Evolutionary conservation across 2,888 invertebrate genomes (phyloP).

Genomic region (Physocephala rufipes): DNA sequence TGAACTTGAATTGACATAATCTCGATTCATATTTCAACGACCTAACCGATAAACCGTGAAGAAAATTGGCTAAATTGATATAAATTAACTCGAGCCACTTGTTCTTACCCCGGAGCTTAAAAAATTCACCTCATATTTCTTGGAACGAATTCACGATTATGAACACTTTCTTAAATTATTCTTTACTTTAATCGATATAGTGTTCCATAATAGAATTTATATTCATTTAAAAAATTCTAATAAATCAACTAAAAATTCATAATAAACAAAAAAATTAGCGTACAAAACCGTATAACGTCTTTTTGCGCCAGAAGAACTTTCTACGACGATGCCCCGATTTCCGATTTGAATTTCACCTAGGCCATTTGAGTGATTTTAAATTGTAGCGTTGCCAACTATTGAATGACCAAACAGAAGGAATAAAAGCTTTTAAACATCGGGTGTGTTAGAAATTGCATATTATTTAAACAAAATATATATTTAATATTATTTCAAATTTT

Average conservation of each 20-base stretch:
- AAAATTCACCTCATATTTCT: not conserved
- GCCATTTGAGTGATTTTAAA: constrained; percentile 19
- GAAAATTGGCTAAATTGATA: too few relatives aligned
- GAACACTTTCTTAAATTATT: not conserved
- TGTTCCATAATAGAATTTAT: not conserved
- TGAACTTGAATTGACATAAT: not conserved
- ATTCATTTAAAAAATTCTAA: constrained; percentile 8
- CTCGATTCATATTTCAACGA: not conserved
- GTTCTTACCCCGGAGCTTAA: too few relatives aligned
- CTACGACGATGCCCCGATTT: constrained; percentile 14
- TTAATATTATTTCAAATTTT: not conserved
- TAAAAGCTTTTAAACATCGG: not conserved
- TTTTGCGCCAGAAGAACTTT: constrained; percentile 9
- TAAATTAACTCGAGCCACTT: too few relatives aligned
- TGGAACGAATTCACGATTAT: not conserved
- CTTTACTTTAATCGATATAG: not conserved
- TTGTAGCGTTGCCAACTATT: constrained; percentile 13
- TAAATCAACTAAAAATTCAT: not conserved
- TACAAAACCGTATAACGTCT: constrained; percentile 12
- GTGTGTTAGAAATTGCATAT: not conserved
- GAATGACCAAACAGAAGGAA: not conserved
- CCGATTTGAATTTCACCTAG: constrained; percentile 13
- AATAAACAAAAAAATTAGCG: not conserved
- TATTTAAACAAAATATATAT: not conserved
- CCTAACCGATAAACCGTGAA: not conserved